Evolutionary conservation across 2,797 vertebrate genomes (phyloP).

Genomic region (Gastrophryne carolinensis): DNA sequence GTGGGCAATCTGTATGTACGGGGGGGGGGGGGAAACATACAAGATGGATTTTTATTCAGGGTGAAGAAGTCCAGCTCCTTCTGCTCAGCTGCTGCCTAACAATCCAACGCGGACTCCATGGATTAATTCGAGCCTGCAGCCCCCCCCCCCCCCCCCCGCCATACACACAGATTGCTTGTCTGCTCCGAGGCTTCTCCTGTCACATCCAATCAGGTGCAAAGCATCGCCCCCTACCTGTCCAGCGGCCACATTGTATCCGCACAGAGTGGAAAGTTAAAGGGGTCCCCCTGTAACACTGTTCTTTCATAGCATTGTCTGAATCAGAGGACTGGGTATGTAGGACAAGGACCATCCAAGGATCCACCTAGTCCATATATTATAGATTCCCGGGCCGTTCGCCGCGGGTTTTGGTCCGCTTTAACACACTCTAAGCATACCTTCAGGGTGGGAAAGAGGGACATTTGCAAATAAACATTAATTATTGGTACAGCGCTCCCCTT

Average conservation of each 20-base stretch:
- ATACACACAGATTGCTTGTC: not conserved
- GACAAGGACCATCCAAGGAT: no score
- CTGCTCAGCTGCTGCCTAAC: not conserved
- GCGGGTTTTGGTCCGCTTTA: no score
- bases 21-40: no score
- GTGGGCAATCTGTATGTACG: no score
- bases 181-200: constrained; percentile 21
- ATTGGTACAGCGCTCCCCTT: no score
- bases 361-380: no score
- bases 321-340: no score
- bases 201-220: constrained; percentile 4
- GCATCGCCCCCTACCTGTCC: not conserved
- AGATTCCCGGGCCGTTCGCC: no score
- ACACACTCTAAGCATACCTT: no score
- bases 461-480: no score
- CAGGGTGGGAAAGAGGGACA: no score
- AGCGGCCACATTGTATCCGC: not conserved
- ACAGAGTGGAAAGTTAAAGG: not conserved
- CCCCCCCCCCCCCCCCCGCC: constrained; percentile 13
- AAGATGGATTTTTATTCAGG: no score
- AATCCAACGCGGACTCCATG: constrained; percentile 8
- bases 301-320: not conserved
- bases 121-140: constrained; percentile 27
- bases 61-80: not conserved
- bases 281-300: not conserved